Base-by-base conservation (phyloP, 2,797 vertebrate species). In the Lycodopsis pacificus region DNA sequence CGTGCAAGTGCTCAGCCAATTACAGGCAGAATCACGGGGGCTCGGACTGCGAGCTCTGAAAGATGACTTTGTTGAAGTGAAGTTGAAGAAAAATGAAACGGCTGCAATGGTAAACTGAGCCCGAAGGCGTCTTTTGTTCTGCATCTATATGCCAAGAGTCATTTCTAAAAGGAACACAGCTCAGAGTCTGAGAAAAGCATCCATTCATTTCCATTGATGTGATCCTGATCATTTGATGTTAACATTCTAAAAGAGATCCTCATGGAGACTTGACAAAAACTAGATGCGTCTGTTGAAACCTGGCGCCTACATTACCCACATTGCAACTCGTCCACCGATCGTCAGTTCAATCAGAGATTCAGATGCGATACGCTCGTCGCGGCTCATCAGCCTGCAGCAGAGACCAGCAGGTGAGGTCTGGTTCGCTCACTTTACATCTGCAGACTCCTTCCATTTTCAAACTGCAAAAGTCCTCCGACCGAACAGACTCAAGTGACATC, bases 1-100 rank as follows among this genome's bases (percentile, higher is more conserved):
- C 1, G 25, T 61, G 71, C 14, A 27, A 68, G 40, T 58, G 65
- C 65, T 34, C 46, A 49, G 64, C 71, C 79, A 87, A 70, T 85
- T 80, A 81, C 8, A 74, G 57, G 48, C 36, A 13, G 38, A 58
- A 65, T 71, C 40, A 58, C 6, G 34, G 17, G 10, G 40, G 36
- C 12, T 57, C 17, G 32, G 10, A 12, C 10, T 40, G 59, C 1
- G n/a, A 48, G 51, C 69, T 77, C 42, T 53, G 49, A 77, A 65
- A 64, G 22, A 73, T 32, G 66, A 68, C 67, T 46, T 56, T n/a
- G 61, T 54, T 7, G 20, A 46, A 68, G 57, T 32, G 12, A 77
- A 64, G 65, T 22, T 56, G 48, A 58, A 56, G 54, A 22, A 57
- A 49, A 77, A 76, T 22, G 46, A 48, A 69, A 53, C 58, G 36